phyloP scores from a whole-genome alignment of 2,113 vertebrate species.

The Myotis davidii region DNA sequence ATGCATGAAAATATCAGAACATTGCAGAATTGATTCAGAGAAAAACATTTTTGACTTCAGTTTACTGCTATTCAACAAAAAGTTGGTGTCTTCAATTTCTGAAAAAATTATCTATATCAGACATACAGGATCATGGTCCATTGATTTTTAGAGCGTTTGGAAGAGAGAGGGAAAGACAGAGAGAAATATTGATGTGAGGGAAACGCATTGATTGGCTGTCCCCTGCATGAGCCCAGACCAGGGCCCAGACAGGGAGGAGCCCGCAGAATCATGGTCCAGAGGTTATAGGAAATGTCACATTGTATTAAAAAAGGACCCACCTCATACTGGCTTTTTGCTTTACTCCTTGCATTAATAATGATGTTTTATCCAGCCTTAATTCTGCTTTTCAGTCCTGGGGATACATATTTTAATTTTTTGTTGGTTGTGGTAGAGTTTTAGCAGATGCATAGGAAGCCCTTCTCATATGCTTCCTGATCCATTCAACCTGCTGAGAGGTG shows the following conservation, averaged over 20 bases:
- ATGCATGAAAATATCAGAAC: not conserved
- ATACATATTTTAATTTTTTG: slow-evolving; percentile 51
- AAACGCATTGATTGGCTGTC: too few species aligned
- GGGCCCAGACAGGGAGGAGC: too few species aligned
- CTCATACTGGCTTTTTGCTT: slow-evolving; percentile 55
- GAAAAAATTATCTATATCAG: slow-evolving; percentile 68
- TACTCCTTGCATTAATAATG: slow-evolving; percentile 65
- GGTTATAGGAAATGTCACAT: slow-evolving; percentile 66
- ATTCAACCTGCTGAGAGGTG: not conserved
- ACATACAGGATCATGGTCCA: slow-evolving; percentile 45
- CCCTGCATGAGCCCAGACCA: too few species aligned
- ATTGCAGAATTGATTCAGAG: not conserved
- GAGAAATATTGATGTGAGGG: too few species aligned
- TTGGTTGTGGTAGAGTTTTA: slow-evolving; percentile 2
- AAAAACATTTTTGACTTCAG: not conserved
- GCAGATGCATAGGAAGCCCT: slow-evolving; percentile 22
- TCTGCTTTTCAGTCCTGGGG: slow-evolving; percentile 54
- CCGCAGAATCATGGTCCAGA: not conserved
- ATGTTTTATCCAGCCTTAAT: slow-evolving; percentile 31
- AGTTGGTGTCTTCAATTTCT: slow-evolving; percentile 67
- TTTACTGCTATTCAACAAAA: slow-evolving; percentile 41
- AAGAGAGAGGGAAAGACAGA: too few species aligned
- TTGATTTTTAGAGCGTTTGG: too few species aligned
- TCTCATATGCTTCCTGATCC: not conserved
- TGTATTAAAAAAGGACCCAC: not conserved